Evolutionary conservation across 2,888 invertebrate genomes (phyloP).

Genomic region (Masnerella sp.): DNA sequence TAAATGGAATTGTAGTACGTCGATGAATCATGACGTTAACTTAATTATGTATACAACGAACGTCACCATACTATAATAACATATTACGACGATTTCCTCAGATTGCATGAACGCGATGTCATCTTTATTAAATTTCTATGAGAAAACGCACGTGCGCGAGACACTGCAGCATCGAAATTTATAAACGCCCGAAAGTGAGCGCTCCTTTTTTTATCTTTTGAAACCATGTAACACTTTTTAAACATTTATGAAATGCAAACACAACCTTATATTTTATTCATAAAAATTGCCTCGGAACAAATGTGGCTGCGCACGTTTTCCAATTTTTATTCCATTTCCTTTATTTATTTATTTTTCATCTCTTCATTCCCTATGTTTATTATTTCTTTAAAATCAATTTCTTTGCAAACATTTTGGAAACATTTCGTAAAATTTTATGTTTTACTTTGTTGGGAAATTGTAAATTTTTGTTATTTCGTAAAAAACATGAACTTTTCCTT

Average conservation of each 20-base stretch:
- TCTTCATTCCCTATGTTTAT: too few relatives aligned
- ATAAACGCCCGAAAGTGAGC: neutral
- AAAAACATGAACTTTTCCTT: too few relatives aligned
- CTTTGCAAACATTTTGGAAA: too few relatives aligned
- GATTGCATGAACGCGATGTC: conserved; percentile 15
- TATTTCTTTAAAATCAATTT: too few relatives aligned
- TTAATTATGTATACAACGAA: conserved; percentile 23
- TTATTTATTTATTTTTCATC: too few relatives aligned
- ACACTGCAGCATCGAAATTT: neutral
- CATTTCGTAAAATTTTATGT: too few relatives aligned
- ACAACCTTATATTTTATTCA: conserved; percentile 22
- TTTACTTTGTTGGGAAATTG: too few relatives aligned
- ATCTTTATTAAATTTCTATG: conserved; percentile 21
- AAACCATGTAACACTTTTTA: conserved; percentile 26
- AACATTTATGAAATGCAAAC: conserved; percentile 29
- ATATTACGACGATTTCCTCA: conserved; percentile 29
- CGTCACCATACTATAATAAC: conserved; percentile 30
- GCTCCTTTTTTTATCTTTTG: conserved; percentile 2
- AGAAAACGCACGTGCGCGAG: neutral
- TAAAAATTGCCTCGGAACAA: conserved; percentile 23
- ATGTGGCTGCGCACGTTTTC: conserved; percentile 18
- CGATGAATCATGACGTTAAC: conserved; percentile 5
- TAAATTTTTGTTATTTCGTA: too few relatives aligned
- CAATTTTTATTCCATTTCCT: too few relatives aligned
- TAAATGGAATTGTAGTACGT: neutral